Evolutionary conservation across 1,140 invertebrate genomes (phyloP), one percentile per base, ranked within the genome.

Genomic region (Caligus rogercresseyi): DNA sequence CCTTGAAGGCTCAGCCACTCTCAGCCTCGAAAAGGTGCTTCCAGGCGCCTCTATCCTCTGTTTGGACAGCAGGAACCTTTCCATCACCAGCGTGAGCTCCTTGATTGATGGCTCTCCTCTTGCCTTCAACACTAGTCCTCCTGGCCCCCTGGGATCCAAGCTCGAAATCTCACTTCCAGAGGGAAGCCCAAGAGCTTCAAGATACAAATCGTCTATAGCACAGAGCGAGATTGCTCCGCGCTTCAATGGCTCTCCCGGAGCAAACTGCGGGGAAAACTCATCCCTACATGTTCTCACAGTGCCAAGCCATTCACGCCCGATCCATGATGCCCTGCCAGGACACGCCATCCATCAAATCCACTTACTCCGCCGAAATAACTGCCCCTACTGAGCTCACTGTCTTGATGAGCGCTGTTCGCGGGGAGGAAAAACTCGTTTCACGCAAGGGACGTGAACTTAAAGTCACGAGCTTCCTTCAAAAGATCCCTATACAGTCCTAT

Each of bases 271-370:
- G 89, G 52, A 86, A 87, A 74, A 78, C 81, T 66, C 78, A 87
- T 69, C 91, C 92, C 0, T 96, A 88, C 72, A 70, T 97, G 65
- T 96, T 88, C 75, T 92, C 86, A 66, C 90, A 95, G 73, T 92
- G 87, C 74, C 83, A 91, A 77, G 83, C 91, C 13, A 91, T 94
- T 67, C 87, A 92, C 76, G 84, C 84, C 1, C 77, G 90, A 56
- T 87, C 87, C 7, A 80, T 95, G 63, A 64, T 93, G 14, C 92
- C 93, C 2, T 94, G 90, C 70, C 91, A 96, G 78, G 92, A 96
- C 75, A 63, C 80, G 81, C 64, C 83, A 86, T 1, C 96, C 92
- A 70, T 79, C 79, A 62, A 75, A 43, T 80, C 81, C 64, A 83
- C 86, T 1, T 96, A 93, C 70, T 79, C 79, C 62, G 89, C 91